A percentile compares a stretch with the other conserved stretches of the same genome.
These are phyloP conservation scores for Brachionus rubens DNA, from an alignment of 1,140 invertebrate species.

Conservation along the genomic window DNA sequence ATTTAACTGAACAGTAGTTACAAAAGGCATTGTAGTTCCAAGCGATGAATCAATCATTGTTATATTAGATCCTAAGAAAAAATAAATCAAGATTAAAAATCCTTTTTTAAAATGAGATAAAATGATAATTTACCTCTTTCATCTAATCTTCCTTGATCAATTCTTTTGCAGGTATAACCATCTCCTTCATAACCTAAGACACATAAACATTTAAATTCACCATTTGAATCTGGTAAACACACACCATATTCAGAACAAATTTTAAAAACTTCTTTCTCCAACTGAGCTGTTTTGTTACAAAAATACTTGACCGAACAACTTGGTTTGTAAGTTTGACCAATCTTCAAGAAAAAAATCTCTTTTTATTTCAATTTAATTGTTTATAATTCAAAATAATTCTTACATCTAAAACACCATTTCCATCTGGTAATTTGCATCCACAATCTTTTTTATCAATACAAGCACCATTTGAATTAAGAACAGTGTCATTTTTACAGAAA, in stretches of 20 bases:
- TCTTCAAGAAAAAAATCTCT: neutral
- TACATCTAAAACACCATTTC: neutral
- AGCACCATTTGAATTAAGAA: constrained; percentile 15
- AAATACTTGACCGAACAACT: neutral
- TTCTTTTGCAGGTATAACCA: constrained; percentile 7
- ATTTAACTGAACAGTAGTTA: too few relatives aligned
- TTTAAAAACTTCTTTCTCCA: neutral
- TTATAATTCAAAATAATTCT: neutral
- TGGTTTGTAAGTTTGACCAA: neutral
- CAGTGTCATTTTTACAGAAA: constrained; percentile 15
- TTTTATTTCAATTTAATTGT: neutral
- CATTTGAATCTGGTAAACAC: neutral
- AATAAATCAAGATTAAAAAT: too few relatives aligned
- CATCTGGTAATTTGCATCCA: constrained; percentile 26
- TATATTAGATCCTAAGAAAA: too few relatives aligned
- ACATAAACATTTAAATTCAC: neutral
- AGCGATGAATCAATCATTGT: too few relatives aligned
- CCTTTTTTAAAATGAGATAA: too few relatives aligned
- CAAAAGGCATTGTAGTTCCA: too few relatives aligned
- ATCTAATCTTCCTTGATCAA: too few relatives aligned
- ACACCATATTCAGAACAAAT: neutral
- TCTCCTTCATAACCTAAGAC: constrained; percentile 1
- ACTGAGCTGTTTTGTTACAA: neutral
- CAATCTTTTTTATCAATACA: constrained; percentile 15
- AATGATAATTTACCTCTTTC: too few relatives aligned